Conservation (phyloP, 2,888 invertebrate genomes). For the Hanleya hanleyi region DNA sequence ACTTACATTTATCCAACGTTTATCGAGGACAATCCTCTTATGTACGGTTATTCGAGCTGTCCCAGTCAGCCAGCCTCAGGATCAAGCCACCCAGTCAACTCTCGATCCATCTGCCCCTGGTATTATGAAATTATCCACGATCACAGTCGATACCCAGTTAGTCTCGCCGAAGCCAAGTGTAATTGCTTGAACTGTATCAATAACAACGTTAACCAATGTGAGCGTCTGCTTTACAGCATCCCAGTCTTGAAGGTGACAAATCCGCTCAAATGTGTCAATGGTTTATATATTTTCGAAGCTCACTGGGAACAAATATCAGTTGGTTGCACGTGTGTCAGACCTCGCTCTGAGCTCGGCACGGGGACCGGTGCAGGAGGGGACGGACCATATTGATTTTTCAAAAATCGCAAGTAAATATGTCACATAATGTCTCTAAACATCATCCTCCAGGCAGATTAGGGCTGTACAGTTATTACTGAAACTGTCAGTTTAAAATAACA, state of each 20-base stretch:
- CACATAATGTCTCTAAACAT: no score
- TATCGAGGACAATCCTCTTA: no score
- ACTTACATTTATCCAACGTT: no score
- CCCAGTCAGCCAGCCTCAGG: constrained; percentile 11
- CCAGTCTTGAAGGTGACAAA: background rate
- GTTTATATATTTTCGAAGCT: constrained; percentile 6
- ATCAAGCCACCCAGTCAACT: constrained; percentile 7
- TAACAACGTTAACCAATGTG: background rate
- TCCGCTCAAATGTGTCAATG: background rate
- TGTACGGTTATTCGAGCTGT: no score
- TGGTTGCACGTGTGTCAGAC: constrained; percentile 29
- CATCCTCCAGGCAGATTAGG: no score
- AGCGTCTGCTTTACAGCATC: background rate
- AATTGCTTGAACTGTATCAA: constrained; percentile 20
- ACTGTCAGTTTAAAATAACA: no score
- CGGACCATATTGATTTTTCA: no score
- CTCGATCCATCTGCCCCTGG: constrained; percentile 38
- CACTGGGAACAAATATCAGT: background rate
- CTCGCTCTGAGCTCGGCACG: no score
- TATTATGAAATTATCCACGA: constrained; percentile 26
- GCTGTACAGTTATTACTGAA: no score
- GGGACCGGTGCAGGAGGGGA: no score
- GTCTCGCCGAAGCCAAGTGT: constrained; percentile 20
- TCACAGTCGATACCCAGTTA: constrained; percentile 15
- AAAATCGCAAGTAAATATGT: no score